Percentiles rank a stretch among this genome's conserved stretches.
These are phyloP conservation scores for Enoplosus armatus DNA, from an alignment of 2,797 vertebrate species.

Conservation along the genomic window DNA sequence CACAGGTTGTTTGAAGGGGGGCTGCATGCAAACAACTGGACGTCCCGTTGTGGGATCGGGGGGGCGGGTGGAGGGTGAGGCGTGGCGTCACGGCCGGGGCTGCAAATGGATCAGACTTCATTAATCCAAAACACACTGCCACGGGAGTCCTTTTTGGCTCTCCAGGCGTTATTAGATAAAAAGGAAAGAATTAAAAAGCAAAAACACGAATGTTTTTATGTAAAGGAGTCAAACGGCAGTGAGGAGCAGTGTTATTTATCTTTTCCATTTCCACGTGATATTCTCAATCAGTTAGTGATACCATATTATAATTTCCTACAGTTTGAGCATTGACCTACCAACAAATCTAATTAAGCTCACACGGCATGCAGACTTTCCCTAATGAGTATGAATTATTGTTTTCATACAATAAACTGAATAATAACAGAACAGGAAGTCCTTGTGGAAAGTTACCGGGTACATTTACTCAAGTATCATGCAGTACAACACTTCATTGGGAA, in stretches of 20 bases:
- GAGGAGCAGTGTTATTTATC: not conserved
- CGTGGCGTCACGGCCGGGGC: conserved; percentile 43
- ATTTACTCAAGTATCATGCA: no score
- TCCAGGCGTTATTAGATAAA: not conserved
- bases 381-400: not conserved
- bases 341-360: no score
- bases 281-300: not conserved
- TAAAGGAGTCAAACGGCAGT: not conserved
- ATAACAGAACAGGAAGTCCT: no score
- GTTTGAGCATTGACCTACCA: no score
- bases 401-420: not conserved
- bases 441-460: no score
- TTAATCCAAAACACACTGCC: conserved; percentile 35
- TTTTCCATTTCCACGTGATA: not conserved
- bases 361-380: not conserved
- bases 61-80: not conserved
- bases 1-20: conserved; percentile 60
- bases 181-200: no score
- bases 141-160: conserved; percentile 2
- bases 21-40: conserved; percentile 48
- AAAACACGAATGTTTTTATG: not conserved
- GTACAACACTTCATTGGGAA: not conserved
- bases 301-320: no score
- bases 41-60: conserved; percentile 35
- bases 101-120: conserved; percentile 39